phyloP scores from a whole-genome alignment of 2,888 invertebrate genomes.

The Chrysolina haemoptera region DNA sequence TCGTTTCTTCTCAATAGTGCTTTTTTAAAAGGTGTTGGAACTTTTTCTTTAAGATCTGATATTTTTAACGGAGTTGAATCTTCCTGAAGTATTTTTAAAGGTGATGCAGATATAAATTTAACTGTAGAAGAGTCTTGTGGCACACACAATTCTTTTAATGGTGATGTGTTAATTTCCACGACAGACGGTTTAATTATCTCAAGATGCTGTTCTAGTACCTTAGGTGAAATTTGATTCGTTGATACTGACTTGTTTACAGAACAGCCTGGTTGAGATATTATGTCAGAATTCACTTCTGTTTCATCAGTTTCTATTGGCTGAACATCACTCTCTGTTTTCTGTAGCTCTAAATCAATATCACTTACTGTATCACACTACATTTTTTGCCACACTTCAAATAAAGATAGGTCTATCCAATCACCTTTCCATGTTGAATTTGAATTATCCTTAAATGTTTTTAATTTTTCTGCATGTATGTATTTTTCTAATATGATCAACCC shows the following conservation, averaged over 20 bases:
- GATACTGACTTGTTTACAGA: constrained; percentile 1
- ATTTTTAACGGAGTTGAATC: too few species aligned
- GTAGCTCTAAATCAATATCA: too few species aligned
- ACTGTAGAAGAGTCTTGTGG: neutral
- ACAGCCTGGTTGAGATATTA: neutral
- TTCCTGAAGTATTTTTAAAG: neutral
- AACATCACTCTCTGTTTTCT: too few species aligned
- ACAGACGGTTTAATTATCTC: constrained; percentile 1
- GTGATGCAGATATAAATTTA: constrained; percentile 1
- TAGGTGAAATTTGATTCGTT: neutral
- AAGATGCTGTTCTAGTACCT: neutral
- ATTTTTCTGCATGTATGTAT: neutral
- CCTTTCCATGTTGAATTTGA: neutral
- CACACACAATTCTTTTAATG: neutral
- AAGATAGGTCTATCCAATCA: neutral
- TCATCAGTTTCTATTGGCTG: too few species aligned
- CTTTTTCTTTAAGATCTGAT: too few species aligned
- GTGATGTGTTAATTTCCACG: neutral
- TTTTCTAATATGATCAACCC: neutral
- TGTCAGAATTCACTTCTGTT: neutral
- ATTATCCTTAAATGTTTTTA: neutral
- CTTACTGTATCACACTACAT: too few species aligned
- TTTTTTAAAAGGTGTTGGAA: too few species aligned
- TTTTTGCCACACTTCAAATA: neutral
- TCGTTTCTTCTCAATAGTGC: too few species aligned